Conservation (phyloP, 1,140 invertebrate species). For the Papilio helenus region DNA sequence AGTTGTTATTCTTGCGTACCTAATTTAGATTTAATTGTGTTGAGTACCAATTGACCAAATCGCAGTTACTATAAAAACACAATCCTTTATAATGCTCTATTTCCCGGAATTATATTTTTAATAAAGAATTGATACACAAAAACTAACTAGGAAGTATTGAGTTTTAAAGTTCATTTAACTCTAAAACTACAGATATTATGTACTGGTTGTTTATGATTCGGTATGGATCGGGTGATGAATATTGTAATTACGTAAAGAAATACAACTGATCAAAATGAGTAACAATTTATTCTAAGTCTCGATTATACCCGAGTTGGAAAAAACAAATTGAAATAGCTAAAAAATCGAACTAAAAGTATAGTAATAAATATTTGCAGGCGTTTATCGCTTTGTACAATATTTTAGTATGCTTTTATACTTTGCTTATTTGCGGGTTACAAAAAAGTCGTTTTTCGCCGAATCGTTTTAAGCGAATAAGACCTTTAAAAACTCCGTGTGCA, state of each 20-base stretch:
- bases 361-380: neutral
- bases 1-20: constrained; percentile 7
- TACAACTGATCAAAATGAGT: no score
- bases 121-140: neutral
- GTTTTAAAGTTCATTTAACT: constrained; percentile 17
- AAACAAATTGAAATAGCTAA: neutral
- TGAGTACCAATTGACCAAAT: constrained; percentile 4
- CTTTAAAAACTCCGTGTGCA: no score
- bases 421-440: no score
- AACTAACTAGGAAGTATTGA: constrained; percentile 8
- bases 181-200: neutral
- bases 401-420: no score
- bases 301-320: no score
- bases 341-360: neutral
- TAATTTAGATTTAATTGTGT: constrained; percentile 12
- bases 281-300: no score
- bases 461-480: no score
- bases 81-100: neutral
- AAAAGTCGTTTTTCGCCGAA: no score
- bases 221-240: neutral
- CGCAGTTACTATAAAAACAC: neutral
- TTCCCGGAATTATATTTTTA: neutral
- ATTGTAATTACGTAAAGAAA: neutral
- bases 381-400: neutral
- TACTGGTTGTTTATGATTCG: neutral